Evolutionary conservation across 2,888 invertebrate genomes (phyloP).

Genomic region (Zele albiditarsus): DNA sequence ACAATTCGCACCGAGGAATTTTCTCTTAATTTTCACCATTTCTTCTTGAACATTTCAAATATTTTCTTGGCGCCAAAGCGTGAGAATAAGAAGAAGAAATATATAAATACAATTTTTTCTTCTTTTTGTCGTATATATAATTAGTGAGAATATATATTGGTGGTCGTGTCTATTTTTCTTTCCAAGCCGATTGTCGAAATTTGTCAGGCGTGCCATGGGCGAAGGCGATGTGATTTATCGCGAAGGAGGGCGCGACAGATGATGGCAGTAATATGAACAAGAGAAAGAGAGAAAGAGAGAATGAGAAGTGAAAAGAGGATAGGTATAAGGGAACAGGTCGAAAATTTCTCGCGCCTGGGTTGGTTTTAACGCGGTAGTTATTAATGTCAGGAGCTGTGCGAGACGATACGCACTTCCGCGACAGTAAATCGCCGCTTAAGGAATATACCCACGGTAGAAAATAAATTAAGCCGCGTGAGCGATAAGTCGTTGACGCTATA

Average conservation of each 20-base stretch:
- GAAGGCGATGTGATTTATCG: constrained; percentile 46
- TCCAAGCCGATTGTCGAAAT: constrained; percentile 47
- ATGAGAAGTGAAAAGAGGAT: background rate
- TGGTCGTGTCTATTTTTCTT: constrained; percentile 32
- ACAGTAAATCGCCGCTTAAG: constrained; percentile 42
- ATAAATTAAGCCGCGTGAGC: constrained; percentile 41
- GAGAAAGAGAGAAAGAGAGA: constrained; percentile 29
- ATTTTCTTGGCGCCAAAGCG: constrained; percentile 16
- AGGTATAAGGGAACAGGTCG: constrained; percentile 22
- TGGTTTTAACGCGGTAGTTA: constrained; percentile 36
- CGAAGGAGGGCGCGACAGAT: constrained; percentile 15
- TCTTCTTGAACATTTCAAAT: background rate
- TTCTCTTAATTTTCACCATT: too few species aligned
- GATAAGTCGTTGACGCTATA: constrained; percentile 34
- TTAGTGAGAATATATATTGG: constrained; percentile 16
- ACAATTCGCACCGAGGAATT: too few species aligned
- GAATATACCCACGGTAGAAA: constrained; percentile 29
- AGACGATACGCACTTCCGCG: constrained; percentile 36
- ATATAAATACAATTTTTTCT: constrained; percentile 6
- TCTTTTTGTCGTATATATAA: constrained; percentile 6
- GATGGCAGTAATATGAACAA: constrained; percentile 24
- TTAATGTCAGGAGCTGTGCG: constrained; percentile 43
- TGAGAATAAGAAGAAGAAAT: background rate
- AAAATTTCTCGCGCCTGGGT: constrained; percentile 23
- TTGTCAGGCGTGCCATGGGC: constrained; percentile 43